These are phyloP conservation scores for Andrena haemorrhoa DNA, from an alignment of 2,888 invertebrate genomes.

Conservation along the genomic window DNA sequence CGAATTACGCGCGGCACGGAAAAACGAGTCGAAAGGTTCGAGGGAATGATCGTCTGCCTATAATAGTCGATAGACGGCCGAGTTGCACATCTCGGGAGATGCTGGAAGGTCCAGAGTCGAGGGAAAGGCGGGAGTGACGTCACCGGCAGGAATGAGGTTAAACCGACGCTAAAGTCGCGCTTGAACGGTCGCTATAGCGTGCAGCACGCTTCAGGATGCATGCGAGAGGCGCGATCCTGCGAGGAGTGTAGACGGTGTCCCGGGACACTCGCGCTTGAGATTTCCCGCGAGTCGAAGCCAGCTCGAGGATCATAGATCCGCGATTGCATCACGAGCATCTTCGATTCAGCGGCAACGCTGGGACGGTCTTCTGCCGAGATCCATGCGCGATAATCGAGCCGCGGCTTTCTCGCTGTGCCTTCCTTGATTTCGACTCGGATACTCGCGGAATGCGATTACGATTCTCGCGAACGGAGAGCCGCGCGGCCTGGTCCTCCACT, in stretches of 20 bases:
- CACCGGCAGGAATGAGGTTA: conserved; percentile 82
- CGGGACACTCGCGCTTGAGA: conserved; percentile 45
- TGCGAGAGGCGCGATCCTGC: conserved; percentile 41
- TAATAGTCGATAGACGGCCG: conserved; percentile 76
- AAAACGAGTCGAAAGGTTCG: conserved; percentile 1
- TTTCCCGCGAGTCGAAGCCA: conserved; percentile 49
- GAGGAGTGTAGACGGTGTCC: conserved; percentile 44
- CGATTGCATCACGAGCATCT: conserved; percentile 66
- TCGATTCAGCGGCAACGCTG: conserved; percentile 20
- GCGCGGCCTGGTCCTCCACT: neutral
- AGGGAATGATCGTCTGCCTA: conserved; percentile 56
- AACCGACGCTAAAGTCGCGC: conserved; percentile 78
- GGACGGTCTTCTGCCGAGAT: conserved; percentile 53
- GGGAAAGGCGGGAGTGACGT: conserved; percentile 82
- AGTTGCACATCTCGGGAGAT: conserved; percentile 79
- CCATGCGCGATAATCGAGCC: conserved; percentile 35
- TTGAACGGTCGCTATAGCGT: conserved; percentile 46
- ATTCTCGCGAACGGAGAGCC: conserved; percentile 19
- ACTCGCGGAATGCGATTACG: conserved; percentile 44
- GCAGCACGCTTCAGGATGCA: conserved; percentile 49
- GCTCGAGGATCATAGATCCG: conserved; percentile 65
- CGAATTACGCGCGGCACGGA: neutral
- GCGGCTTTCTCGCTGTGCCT: conserved; percentile 24
- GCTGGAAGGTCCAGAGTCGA: conserved; percentile 78
- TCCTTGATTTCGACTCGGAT: conserved; percentile 36